These are phyloP conservation scores for Schizopygopsis pylzovi DNA, from an alignment of 2,797 vertebrate species.

Conservation along the genomic window DNA sequence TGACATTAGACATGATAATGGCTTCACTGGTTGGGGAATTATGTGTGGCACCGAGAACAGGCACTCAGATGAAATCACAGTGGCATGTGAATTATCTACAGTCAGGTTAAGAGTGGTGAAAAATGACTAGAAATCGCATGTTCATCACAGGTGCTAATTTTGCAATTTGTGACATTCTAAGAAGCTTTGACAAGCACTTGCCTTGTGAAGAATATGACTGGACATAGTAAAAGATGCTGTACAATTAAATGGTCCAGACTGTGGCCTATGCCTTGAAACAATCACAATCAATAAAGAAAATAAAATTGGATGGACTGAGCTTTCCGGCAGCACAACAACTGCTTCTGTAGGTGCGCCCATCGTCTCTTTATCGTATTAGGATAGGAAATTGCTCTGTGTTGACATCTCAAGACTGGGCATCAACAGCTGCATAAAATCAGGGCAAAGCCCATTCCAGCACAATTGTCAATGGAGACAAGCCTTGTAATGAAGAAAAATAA, in stretches of 20 bases:
- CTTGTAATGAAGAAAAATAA: conserved; percentile 69
- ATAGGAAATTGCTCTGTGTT: conserved; percentile 30
- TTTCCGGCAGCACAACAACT: not conserved
- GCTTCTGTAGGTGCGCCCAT: not conserved
- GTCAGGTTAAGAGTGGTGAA: conserved; percentile 3
- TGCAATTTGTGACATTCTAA: not conserved
- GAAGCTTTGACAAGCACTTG: not conserved
- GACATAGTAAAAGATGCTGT: not conserved
- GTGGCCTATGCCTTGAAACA: not conserved
- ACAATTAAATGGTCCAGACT: not conserved
- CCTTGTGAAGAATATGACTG: not conserved
- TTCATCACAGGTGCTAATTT: conserved; percentile 9
- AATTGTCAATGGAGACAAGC: conserved; percentile 28
- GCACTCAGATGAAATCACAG: conserved; percentile 24
- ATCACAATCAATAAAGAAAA: not conserved
- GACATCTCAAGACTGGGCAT: conserved; percentile 18
- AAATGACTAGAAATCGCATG: not conserved
- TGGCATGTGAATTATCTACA: conserved; percentile 6
- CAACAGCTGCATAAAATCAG: conserved; percentile 42
- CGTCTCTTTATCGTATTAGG: conserved; percentile 12
- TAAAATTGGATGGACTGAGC: conserved; percentile 3
- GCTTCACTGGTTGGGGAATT: conserved; percentile 31
- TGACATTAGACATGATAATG: conserved; percentile 22
- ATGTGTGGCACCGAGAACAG: not conserved
- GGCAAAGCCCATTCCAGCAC: conserved; percentile 47